These are phyloP conservation scores for Ypsolopha scabrella DNA, from an alignment of 2,888 invertebrate genomes.

Conservation along the genomic window DNA sequence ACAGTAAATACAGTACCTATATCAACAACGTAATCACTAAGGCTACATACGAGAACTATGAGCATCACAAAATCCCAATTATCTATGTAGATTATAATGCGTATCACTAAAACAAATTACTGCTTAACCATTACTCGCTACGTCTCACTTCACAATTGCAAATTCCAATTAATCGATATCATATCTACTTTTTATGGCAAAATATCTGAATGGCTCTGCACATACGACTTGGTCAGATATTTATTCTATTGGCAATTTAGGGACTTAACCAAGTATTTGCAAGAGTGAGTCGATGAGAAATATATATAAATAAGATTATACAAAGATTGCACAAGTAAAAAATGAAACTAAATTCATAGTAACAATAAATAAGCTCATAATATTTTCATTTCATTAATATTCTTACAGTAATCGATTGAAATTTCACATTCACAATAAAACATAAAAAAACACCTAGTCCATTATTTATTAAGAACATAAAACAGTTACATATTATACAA, in stretches of 20 bases:
- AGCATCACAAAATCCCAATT: constrained; percentile 21
- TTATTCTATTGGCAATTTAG: constrained; percentile 23
- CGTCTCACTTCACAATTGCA: constrained; percentile 25
- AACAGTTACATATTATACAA: neutral
- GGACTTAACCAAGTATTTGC: constrained; percentile 22
- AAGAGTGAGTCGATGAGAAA: constrained; percentile 16
- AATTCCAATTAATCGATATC: constrained; percentile 16
- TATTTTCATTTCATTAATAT: constrained; percentile 11
- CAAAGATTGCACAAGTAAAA: constrained; percentile 7
- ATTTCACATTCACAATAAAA: neutral
- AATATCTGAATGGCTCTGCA: constrained; percentile 26
- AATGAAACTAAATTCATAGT: constrained; percentile 16
- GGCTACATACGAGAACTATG: constrained; percentile 51
- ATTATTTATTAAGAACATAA: neutral
- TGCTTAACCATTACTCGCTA: constrained; percentile 7
- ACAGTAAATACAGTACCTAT: constrained; percentile 41
- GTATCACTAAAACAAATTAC: constrained; percentile 22
- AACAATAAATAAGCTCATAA: constrained; percentile 39
- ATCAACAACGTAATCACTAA: constrained; percentile 55
- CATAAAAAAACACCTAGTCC: neutral
- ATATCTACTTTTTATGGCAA: neutral
- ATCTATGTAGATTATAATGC: constrained; percentile 15
- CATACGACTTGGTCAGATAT: constrained; percentile 16
- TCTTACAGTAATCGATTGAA: constrained; percentile 1
- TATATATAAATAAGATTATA: neutral